Conservation (phyloP, 2,888 invertebrate species). For the Operophtera brumata region DNA sequence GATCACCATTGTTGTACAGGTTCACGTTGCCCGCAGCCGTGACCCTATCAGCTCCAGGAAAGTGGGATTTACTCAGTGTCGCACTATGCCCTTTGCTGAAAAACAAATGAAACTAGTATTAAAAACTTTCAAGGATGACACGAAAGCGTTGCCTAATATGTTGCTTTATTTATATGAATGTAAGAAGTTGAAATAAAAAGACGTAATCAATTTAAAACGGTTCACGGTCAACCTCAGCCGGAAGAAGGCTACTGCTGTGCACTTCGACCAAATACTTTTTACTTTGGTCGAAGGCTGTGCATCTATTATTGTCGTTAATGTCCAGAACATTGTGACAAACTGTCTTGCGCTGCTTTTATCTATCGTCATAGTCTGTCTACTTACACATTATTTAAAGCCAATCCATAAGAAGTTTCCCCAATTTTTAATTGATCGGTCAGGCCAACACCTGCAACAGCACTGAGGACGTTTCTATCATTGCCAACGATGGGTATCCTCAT, state of each 20-base stretch:
- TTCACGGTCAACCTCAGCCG: no score
- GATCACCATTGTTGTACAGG: constrained; percentile 43
- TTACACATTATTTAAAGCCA: constrained; percentile 53
- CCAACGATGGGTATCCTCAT: constrained; percentile 42
- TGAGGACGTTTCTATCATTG: constrained; percentile 40
- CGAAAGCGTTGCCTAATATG: no score
- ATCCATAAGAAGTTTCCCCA: constrained; percentile 41
- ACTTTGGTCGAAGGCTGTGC: no score
- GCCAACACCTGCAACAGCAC: constrained; percentile 40
- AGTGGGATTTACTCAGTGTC: constrained; percentile 40
- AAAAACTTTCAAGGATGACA: no score
- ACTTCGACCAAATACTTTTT: no score
- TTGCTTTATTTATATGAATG: no score
- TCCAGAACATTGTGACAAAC: no score
- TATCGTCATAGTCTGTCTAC: constrained; percentile 22
- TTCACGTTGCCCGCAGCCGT: constrained; percentile 47
- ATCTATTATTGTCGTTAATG: no score
- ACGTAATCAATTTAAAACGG: not conserved
- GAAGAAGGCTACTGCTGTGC: no score
- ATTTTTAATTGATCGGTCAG: constrained; percentile 32
- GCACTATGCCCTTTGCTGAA: constrained; percentile 51
- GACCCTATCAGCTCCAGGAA: constrained; percentile 43
- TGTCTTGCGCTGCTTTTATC: no score
- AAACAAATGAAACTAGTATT: not conserved
- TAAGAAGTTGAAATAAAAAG: not conserved